Evolutionary conservation across 2,888 invertebrate species (phyloP), one percentile per base, ranked within the genome.

Genomic region (Parelbella ahira): DNA sequence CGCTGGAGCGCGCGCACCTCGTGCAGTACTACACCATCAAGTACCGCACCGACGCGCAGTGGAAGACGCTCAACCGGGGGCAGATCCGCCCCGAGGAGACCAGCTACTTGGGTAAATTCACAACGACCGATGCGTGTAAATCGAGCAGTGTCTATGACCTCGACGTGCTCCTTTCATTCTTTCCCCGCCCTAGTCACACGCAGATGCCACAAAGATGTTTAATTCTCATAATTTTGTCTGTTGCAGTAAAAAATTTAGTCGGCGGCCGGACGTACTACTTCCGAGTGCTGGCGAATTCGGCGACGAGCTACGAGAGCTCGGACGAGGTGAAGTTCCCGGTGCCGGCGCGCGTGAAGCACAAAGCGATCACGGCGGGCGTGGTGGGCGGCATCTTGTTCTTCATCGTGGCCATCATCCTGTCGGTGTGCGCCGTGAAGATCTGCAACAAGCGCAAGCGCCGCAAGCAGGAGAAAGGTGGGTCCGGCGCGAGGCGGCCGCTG

Each of bases 361-460:
- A 96, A 91, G 97, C 97, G 57, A 96, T 97, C 79, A 97, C 96
- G 49, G 97, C 98, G 66, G 98, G 97, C 51, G 96, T 98, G 65
- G 97, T 98, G 59, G 98, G 98, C 63, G 98, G 98, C 57, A 94
- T 98, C 68, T 91, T 98, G 74, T 98, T 98, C 91, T 97, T 98
- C 91, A 94, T 98, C 73, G 97, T 98, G 69, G 97, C 97, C 81
- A 97, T 98, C 86, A 96, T 98, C 73, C 92, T 98, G 68, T 97
- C 97, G 64, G 95, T 98, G 72, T 97, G 98, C 90, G 97, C 97
- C 65, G 97, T 98, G 72, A 97, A 98, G 90, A 97, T 97, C 84
- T 97, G 97, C 92, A 98, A 97, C 90, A 97, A 97, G 88, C 91
- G 97, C 74, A 97, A 97, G 89, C 92, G 97, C 68, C 94, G 97